Evolutionary conservation across 2,797 vertebrate genomes (phyloP).

Genomic region (Mycteria americana): DNA sequence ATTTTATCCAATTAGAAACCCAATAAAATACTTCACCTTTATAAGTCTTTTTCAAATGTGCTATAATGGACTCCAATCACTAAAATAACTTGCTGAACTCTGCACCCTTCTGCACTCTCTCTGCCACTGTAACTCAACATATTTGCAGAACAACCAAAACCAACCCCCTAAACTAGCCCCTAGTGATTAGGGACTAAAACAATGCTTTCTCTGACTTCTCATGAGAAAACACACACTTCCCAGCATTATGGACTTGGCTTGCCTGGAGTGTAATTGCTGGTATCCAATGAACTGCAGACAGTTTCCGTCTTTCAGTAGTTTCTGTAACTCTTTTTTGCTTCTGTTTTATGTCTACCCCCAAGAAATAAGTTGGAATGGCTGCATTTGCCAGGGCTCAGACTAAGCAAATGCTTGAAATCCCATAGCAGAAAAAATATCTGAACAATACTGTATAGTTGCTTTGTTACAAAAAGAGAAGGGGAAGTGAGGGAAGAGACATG

Average conservation of each 20-base stretch:
- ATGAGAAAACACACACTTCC: constrained; percentile 54
- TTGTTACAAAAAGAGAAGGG: not conserved
- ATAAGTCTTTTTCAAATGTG: not conserved
- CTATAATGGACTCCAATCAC: not conserved
- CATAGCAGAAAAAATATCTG: not conserved
- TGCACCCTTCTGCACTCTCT: constrained; percentile 43
- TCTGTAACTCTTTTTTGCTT: not conserved
- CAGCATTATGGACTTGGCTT: not conserved
- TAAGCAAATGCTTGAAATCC: not conserved
- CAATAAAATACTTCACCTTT: constrained; percentile 33
- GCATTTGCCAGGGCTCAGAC: not conserved
- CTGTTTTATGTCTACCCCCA: not conserved
- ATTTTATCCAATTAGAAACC: not conserved
- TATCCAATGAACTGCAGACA: constrained; percentile 46
- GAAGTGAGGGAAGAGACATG: not conserved
- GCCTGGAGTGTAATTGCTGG: constrained; percentile 30
- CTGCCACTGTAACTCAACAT: constrained; percentile 40
- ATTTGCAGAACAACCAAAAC: constrained; percentile 59
- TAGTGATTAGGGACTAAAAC: constrained; percentile 35
- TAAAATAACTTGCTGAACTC: constrained; percentile 33
- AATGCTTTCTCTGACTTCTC: constrained; percentile 40
- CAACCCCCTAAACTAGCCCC: constrained; percentile 21
- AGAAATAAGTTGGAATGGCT: not conserved
- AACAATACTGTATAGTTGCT: not conserved
- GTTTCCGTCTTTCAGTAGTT: constrained; percentile 17